These are phyloP conservation scores for Pitta sordida DNA, from an alignment of 2,113 vertebrate species.

Conservation along the genomic window DNA sequence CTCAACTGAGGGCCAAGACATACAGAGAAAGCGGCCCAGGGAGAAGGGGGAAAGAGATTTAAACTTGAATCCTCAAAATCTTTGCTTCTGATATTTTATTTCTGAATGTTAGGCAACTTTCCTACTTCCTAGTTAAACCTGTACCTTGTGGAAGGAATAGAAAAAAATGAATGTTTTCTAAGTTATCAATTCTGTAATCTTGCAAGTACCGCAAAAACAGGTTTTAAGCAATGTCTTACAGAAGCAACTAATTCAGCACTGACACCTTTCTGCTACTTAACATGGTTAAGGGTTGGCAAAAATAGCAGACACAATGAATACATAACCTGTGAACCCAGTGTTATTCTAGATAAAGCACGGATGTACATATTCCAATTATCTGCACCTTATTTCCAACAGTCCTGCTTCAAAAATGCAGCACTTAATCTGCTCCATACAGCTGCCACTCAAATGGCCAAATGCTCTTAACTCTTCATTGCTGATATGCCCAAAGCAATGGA, in stretches of 20 bases:
- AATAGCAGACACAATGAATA: neutral
- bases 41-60: neutral
- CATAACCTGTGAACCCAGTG: neutral
- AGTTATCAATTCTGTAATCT: neutral
- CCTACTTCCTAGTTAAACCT: neutral
- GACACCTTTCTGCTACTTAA: neutral
- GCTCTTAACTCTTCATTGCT: neutral
- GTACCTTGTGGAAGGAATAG: neutral
- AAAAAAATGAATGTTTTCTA: neutral
- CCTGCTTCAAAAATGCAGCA: slow-evolving; percentile 5
- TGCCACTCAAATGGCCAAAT: neutral
- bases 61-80: neutral
- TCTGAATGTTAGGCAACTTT: neutral
- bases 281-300: neutral
- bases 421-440: neutral
- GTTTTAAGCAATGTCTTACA: neutral
- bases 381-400: neutral
- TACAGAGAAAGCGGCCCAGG: neutral
- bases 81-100: neutral
- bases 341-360: neutral
- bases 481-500: neutral
- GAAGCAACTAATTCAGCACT: neutral
- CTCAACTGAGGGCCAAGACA: neutral
- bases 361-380: neutral
- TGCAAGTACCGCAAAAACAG: neutral